Conservation (phyloP, 1,140 invertebrate species). For the Polypedilum vanderplanki region DNA sequence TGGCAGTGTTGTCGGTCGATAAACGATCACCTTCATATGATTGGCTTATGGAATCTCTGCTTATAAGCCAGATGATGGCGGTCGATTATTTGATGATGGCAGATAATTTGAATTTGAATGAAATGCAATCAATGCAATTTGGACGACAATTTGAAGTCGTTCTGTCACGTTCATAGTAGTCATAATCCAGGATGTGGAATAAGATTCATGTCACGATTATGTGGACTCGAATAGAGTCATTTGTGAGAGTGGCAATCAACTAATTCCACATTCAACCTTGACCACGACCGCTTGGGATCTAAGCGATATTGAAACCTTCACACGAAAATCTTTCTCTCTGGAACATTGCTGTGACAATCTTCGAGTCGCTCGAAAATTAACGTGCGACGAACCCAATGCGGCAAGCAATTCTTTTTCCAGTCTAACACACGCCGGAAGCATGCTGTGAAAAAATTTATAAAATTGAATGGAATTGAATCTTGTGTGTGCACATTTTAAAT, state of each 20-base stretch:
- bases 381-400: constrained; percentile 56
- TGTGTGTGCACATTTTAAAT: neutral
- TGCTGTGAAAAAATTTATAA: constrained; percentile 49
- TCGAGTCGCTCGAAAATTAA: constrained; percentile 61
- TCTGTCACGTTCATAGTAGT: constrained; percentile 67
- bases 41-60: no score
- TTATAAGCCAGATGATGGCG: constrained; percentile 21
- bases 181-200: constrained; percentile 59
- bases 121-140: constrained; percentile 39
- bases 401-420: constrained; percentile 59
- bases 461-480: neutral
- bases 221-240: constrained; percentile 48
- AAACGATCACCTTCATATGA: constrained; percentile 29
- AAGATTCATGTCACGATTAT: constrained; percentile 39
- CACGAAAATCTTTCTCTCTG: constrained; percentile 63
- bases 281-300: constrained; percentile 53
- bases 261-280: constrained; percentile 66
- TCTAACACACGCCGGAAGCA: constrained; percentile 65
- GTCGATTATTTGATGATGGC: constrained; percentile 30
- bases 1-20: constrained; percentile 36
- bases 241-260: constrained; percentile 57
- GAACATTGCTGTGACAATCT: constrained; percentile 67
- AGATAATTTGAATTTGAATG: constrained; percentile 31
- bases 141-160: constrained; percentile 43
- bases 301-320: constrained; percentile 71